Base-by-base conservation (phyloP, 2,113 vertebrate species). In the Athene noctua region DNA sequence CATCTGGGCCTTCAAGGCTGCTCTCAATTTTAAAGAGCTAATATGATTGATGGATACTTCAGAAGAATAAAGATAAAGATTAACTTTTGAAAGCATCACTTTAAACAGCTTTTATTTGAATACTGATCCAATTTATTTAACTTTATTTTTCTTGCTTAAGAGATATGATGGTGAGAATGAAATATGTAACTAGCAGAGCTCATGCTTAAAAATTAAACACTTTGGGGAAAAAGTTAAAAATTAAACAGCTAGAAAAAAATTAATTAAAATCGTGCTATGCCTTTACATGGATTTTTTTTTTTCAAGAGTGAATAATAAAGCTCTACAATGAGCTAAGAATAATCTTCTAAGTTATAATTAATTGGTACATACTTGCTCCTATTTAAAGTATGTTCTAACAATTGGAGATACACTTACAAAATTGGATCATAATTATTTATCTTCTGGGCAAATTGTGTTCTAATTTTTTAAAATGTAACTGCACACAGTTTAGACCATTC, bases 321-420 rank as follows among this genome's bases (percentile, higher is more conserved):
- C 92, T 90, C 90, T 90, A 93, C 80, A 95, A 94, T 91, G 92
- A 94, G 74, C 92, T 96, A 96, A 92, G 94, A 95, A 96, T 96
- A 97, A 97, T 97, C 92, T 96, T 94, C 84, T 92, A 88, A 96
- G 95, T 97, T 96, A 88, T 94, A 97, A 97, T 97, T 97, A 98
- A 97, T 97, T 97, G 92, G 62, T 94, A 97, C 90, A 92, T 90
- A 94, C 93, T 97, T 94, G 83, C 59, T 97, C 96, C 87, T 95
- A 86, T 96, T 97, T 97, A 95, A 97, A 95, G 78, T 74, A 93
- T 94, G 74, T 95, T 96, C 93, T 82, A 94, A 95, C 92, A 97
- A 95, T 82, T 97, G 92, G 84, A 97, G 94, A 97, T 97, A 96
- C 80, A 94, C 93, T 97, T 97, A 96, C 81, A 96, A 97, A 97